Conservation (phyloP, 2,888 invertebrate species). For the Halocaridina rubra region DNA sequence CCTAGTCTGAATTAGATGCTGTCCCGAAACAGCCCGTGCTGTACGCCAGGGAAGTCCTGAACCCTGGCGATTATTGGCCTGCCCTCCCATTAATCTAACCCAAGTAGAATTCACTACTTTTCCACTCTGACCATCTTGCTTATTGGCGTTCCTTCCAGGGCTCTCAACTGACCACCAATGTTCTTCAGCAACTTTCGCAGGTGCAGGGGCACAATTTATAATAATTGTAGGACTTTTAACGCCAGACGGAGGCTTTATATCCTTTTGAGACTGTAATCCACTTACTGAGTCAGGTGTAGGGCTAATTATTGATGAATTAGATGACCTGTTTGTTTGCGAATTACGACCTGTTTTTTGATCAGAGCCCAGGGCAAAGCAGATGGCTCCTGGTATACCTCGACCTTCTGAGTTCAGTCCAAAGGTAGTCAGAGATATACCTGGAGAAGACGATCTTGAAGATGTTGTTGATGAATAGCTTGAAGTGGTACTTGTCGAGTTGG, state of each 20-base stretch:
- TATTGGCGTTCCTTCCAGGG: background rate
- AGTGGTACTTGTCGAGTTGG: background rate
- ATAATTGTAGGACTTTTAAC: conserved; percentile 30
- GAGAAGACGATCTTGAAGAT: conserved; percentile 62
- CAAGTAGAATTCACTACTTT: conserved; percentile 58
- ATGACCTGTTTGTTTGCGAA: conserved; percentile 15
- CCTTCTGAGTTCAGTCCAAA: conserved; percentile 62
- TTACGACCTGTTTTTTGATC: conserved; percentile 30
- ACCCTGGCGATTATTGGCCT: conserved; percentile 11
- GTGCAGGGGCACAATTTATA: background rate
- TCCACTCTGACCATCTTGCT: conserved; percentile 23
- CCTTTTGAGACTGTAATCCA: background rate
- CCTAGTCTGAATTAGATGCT: conserved; percentile 43
- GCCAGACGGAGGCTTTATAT: conserved; percentile 24
- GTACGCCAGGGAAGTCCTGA: conserved; percentile 58
- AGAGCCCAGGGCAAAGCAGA: conserved; percentile 54
- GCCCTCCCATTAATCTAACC: conserved; percentile 56
- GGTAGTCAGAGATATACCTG: conserved; percentile 62
- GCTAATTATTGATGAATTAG: conserved; percentile 38
- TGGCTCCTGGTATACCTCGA: conserved; percentile 62
- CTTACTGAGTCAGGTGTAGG: conserved; percentile 10
- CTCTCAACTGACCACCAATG: conserved; percentile 54
- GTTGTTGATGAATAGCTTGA: conserved; percentile 50
- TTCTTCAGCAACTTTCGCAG: conserved; percentile 34
- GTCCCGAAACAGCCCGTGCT: conserved; percentile 57